These are phyloP conservation scores for Gallirallus australis DNA, from an alignment of 2,797 vertebrate genomes.

Conservation along the genomic window DNA sequence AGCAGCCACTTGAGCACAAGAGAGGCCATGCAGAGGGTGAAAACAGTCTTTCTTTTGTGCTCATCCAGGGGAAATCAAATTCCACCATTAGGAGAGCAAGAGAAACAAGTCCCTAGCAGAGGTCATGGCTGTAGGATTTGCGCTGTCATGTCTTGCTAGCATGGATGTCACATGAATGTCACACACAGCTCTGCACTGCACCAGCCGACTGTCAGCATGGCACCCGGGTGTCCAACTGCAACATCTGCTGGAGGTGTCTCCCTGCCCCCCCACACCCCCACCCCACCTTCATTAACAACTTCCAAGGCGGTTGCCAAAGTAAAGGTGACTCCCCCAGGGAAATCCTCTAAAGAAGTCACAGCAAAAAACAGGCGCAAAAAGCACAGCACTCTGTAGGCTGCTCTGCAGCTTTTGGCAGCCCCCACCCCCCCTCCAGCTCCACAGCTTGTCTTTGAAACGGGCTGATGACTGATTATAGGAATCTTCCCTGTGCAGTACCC, in stretches of 20 bases:
- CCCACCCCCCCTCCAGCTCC: neutral
- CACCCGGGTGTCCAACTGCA: neutral
- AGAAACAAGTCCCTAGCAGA: neutral
- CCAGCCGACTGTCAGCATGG: neutral
- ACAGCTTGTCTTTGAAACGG: neutral
- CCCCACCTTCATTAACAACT: accelerated
- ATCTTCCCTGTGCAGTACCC: neutral
- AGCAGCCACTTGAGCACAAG: accelerated
- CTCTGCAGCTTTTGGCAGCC: neutral
- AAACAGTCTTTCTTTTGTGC: neutral
- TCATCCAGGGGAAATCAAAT: neutral
- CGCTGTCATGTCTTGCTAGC: accelerated
- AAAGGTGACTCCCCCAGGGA: neutral
- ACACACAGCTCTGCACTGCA: neutral
- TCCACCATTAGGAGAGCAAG: neutral
- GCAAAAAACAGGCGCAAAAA: neutral
- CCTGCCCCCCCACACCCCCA: neutral
- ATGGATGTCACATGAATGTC: neutral
- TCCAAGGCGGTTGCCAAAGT: neutral
- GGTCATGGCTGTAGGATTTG: neutral
- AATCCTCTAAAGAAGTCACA: neutral
- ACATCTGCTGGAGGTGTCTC: neutral
- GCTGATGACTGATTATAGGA: conserved; percentile 59
- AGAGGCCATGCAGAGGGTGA: neutral
- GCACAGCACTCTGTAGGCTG: neutral